Conservation (phyloP, 2,113 vertebrate genomes). For the Beaufortia kweichowensis region DNA sequence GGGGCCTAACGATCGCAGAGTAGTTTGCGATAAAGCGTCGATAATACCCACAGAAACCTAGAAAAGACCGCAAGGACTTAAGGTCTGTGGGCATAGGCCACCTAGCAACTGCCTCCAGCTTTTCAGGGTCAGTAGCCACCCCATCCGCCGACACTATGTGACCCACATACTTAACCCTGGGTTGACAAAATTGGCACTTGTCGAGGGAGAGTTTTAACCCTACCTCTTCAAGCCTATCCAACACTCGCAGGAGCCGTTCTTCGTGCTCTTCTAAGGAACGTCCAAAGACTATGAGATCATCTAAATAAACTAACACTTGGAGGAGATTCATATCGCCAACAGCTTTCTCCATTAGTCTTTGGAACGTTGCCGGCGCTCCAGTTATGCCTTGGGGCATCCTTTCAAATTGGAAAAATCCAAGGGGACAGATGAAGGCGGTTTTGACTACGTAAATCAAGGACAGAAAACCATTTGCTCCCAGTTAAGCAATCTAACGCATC, state of each 20-base stretch:
- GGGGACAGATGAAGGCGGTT: neutral
- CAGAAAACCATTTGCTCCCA: slow-evolving; percentile 2
- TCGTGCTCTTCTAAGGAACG: neutral
- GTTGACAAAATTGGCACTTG: slow-evolving; percentile 33
- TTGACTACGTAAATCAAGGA: neutral
- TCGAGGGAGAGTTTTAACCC: neutral
- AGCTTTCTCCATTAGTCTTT: slow-evolving; percentile 3
- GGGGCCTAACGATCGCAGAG: neutral
- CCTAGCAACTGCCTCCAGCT: neutral
- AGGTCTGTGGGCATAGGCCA: neutral
- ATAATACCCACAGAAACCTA: slow-evolving; percentile 8
- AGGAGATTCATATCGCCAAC: neutral
- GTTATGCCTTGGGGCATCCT: neutral
- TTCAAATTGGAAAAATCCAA: slow-evolving; percentile 12
- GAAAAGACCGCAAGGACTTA: neutral
- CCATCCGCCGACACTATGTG: slow-evolving; percentile 16
- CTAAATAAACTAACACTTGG: neutral
- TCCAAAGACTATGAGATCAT: slow-evolving; percentile 9
- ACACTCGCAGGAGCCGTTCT: neutral
- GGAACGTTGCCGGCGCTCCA: neutral
- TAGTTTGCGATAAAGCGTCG: neutral
- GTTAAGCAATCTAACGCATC: neutral
- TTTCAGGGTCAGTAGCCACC: slow-evolving; percentile 4
- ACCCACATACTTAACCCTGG: slow-evolving; percentile 3
- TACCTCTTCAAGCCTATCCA: neutral